Evolutionary conservation across 2,113 vertebrate genomes (phyloP).

Genomic region (Scomber japonicus): DNA sequence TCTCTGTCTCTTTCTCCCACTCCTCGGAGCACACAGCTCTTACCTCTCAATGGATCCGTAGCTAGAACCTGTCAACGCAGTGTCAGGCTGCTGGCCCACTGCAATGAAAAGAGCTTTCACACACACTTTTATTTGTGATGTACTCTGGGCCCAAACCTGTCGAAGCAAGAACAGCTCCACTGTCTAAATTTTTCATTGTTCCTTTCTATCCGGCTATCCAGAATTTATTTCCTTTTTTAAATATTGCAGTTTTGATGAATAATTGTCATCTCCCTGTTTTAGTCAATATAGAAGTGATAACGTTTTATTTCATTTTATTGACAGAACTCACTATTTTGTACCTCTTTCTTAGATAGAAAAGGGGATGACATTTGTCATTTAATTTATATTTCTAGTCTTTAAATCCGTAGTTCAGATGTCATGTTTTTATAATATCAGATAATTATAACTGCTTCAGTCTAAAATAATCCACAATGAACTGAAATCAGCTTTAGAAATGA

Average conservation of each 20-base stretch:
- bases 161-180: conserved; percentile 14
- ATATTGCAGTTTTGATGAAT: no score
- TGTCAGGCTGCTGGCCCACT: conserved; percentile 62
- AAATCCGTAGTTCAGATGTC: conserved; percentile 13
- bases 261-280: neutral
- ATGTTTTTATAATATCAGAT: conserved; percentile 29
- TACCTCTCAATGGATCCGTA: conserved; percentile 56
- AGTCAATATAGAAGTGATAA: neutral
- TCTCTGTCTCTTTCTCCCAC: conserved; percentile 47
- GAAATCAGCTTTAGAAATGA: conserved; percentile 57
- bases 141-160: conserved; percentile 29
- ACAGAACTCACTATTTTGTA: no score
- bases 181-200: neutral
- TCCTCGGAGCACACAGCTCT: conserved; percentile 53
- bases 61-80: conserved; percentile 65
- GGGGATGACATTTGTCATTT: neutral
- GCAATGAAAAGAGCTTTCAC: conserved; percentile 44
- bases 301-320: neutral
- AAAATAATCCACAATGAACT: conserved; percentile 58
- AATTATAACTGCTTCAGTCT: conserved; percentile 43
- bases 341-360: no score
- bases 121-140: conserved; percentile 34
- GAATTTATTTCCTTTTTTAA: neutral
- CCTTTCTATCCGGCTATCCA: no score
- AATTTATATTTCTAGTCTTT: neutral